Evolutionary conservation across 2,113 vertebrate species (phyloP), one percentile per base, ranked within the genome.

Genomic region (Crotophaga sulcirostris): DNA sequence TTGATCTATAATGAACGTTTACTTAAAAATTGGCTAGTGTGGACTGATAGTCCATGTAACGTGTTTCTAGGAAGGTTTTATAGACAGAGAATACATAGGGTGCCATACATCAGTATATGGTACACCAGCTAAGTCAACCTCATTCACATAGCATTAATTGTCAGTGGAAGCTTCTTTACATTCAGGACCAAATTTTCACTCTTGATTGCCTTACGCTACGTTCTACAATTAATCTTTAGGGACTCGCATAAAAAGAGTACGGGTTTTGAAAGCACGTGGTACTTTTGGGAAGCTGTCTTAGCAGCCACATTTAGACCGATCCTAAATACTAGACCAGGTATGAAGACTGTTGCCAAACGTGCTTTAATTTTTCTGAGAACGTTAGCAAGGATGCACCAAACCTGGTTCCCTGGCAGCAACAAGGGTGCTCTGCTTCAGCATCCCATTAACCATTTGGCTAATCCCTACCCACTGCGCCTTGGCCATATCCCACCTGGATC

Each of bases 61-160:
- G 89, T 52, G 81, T 19, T 77, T n/a, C 59, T n/a, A 44, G 86
- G 94, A 55, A 38, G n/a, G 91, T 47, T 77, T 73, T 91, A 77
- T 5, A 73, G 76, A 54, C 80, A 91, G 66, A 58, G 92, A 66
- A 60, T 89, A 94, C 94, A 96, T 38, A 77, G 64, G 86, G 93
- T 56, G 66, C 94, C 97, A 76, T 42, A 38, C 16, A 24, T 81
- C 92, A 62, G 44, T 3, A 45, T 38, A 80, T 38, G 90, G 78
- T 58, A 92, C 91, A 40, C 87, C 93, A 91, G 78, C 63, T 68
- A 58, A 94, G 96, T 97, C 98, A 82, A 97, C 98, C 98, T 97
- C 67, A 58, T 96, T 97, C 92, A 87, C 98, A 96, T 60, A 96
- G 96, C 98, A 97, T 97, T 95, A 96, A 94, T 85, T 87, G 80